Base-by-base conservation (phyloP, 2,797 vertebrate species). In the Allobates femoralis region DNA sequence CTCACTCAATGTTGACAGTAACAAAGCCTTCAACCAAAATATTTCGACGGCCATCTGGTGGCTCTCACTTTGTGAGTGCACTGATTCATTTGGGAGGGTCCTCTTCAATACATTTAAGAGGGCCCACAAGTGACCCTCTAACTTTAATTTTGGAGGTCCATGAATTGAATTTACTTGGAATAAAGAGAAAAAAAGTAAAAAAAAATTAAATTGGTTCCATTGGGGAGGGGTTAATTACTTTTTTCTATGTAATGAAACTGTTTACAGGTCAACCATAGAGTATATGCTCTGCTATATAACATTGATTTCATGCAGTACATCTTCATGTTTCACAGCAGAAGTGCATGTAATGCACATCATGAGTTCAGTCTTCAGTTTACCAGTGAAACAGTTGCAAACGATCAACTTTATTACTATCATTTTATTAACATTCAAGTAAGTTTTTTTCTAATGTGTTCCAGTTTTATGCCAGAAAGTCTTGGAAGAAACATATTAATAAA, bases 401-500 rank as follows among this genome's bases (percentile, higher is more conserved):
- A 67, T 73, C 67, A 83, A 32, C 15, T 82, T 58, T 73, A 82
- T 73, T 60, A 73, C 32, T 37, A 26, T 56, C 3, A 73, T 55
- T 58, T 73, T 81, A 81, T 82, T 83, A 28, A 82, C 69, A 60
- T 74, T 12, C 37, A 16, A 73, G 32, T 4, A 58, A 10, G 66
- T n/a, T 30, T 32, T 71, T 56, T 50, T 21, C 23, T 73, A 67
- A 26, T 46, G 32, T 71, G 53, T 56, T 73, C 23, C 26, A 73
- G 30, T 73, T 83, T 41, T 73, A 80, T 58, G 66, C 16, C n/a
- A 60, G 26, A 58, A 74, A 73, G 26, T 46, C 21, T n/a, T 60
- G 56, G n/a, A 37, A 12, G 50, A 37, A 60, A n/a, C 67, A 83
- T 53, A 60, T 58, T 83, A 60, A 83, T 46, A 73, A 74, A 74